Percentiles rank a stretch among this genome's conserved stretches.
These are phyloP conservation scores for Stenolophus ochropezus DNA, from an alignment of 2,888 invertebrate genomes.

Conservation along the genomic window DNA sequence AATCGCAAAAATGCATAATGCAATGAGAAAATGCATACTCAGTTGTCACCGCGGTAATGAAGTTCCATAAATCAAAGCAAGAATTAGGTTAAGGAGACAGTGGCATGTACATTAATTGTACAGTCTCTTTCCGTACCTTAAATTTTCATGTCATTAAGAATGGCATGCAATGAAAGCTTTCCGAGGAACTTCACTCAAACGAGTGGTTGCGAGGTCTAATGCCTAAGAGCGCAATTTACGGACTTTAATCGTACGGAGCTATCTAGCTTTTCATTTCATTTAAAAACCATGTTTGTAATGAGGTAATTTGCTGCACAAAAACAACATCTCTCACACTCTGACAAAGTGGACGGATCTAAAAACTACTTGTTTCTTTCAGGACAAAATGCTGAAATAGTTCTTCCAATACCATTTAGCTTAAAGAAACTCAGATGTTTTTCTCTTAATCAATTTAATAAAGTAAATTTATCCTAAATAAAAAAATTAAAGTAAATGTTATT, in stretches of 20 bases:
- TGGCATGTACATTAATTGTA: not conserved
- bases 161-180: slow-evolving; percentile 31
- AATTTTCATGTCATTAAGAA: slow-evolving; percentile 40
- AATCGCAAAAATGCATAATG: not conserved
- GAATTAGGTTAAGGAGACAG: slow-evolving; percentile 5
- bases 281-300: slow-evolving; percentile 54
- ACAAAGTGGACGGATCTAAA: slow-evolving; percentile 15
- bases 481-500: too few relatives aligned
- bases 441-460: too few relatives aligned
- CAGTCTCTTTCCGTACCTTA: not conserved
- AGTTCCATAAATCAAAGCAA: slow-evolving; percentile 1
- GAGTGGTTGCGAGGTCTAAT: slow-evolving; percentile 40
- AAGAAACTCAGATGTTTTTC: too few relatives aligned
- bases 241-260: slow-evolving; percentile 29
- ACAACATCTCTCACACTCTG: slow-evolving; percentile 6
- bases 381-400: too few relatives aligned
- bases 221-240: slow-evolving; percentile 15
- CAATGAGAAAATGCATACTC: not conserved
- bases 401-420: too few relatives aligned
- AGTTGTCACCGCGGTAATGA: not conserved
- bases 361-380: not conserved
- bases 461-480: too few relatives aligned
- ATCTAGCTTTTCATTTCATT: slow-evolving; percentile 47
- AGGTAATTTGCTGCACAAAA: slow-evolving; percentile 44
- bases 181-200: slow-evolving; percentile 21